Percentiles rank a stretch among this genome's conserved stretches.
These are phyloP conservation scores for Oryzias sinensis DNA, from an alignment of 2,797 vertebrate genomes.

Conservation along the genomic window DNA sequence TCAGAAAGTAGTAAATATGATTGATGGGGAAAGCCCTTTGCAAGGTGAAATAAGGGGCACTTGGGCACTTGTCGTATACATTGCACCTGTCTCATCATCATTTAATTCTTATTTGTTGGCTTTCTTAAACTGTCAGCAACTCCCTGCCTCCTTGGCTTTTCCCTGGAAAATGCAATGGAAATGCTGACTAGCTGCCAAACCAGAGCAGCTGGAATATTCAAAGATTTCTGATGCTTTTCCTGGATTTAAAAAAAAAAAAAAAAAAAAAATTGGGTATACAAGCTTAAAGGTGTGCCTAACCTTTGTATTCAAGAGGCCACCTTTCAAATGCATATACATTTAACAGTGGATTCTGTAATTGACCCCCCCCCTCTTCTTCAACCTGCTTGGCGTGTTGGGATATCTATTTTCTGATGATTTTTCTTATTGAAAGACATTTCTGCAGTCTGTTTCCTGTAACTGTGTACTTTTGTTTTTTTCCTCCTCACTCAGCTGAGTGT, in stretches of 20 bases:
- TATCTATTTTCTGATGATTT: constrained; percentile 30
- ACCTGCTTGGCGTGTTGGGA: constrained; percentile 9
- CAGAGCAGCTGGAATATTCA: constrained; percentile 32
- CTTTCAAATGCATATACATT: constrained; percentile 35
- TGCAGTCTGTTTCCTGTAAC: constrained; percentile 42
- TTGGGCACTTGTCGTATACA: constrained; percentile 48
- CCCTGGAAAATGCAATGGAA: constrained; percentile 69
- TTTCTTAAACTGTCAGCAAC: constrained; percentile 72
- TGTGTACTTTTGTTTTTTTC: constrained; percentile 49
- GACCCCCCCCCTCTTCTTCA: constrained; percentile 9
- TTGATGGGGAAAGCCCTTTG: constrained; percentile 64
- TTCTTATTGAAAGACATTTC: constrained; percentile 20
- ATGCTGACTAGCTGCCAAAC: constrained; percentile 70
- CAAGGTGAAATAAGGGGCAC: constrained; percentile 64
- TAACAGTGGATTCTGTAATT: constrained; percentile 23
- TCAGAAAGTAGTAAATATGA: constrained; percentile 63
- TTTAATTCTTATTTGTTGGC: constrained; percentile 75
- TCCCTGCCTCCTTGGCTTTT: constrained; percentile 63
- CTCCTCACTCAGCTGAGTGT: constrained; percentile 58
- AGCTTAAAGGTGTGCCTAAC: constrained; percentile 26
- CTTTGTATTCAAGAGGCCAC: constrained; percentile 27
- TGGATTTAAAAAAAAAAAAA: constrained; percentile 1
- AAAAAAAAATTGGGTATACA: constrained; percentile 44
- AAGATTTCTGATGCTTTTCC: constrained; percentile 44
- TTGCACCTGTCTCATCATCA: constrained; percentile 65